phyloP scores from a whole-genome alignment of 2,797 vertebrate species.

The Lemur catta region DNA sequence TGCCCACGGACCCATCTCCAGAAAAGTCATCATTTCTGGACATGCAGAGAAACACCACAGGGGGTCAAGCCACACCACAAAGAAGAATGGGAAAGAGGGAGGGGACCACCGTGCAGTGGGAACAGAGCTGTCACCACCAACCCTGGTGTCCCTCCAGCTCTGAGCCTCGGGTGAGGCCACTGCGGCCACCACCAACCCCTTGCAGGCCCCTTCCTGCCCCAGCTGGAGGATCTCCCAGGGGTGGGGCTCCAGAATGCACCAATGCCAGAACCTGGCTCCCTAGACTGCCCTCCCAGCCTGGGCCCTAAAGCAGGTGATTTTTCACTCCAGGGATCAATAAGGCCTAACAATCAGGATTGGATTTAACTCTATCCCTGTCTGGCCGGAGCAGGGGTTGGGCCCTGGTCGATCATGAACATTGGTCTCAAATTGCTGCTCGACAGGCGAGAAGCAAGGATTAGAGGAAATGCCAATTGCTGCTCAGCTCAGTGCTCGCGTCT shows the following conservation, averaged over 20 bases:
- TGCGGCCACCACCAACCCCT: neutral
- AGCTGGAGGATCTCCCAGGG: conserved; percentile 69
- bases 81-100: conserved; percentile 69
- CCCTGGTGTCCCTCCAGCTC: conserved; percentile 73
- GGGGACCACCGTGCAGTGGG: conserved; percentile 76
- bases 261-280: neutral
- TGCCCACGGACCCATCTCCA: conserved; percentile 35
- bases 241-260: conserved; percentile 37
- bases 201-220: neutral
- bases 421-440: conserved; percentile 82
- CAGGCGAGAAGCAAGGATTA: conserved; percentile 83
- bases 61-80: conserved; percentile 74
- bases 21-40: conserved; percentile 50
- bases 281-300: conserved; percentile 65
- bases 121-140: conserved; percentile 81
- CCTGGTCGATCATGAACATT: conserved; percentile 78
- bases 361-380: conserved; percentile 78
- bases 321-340: conserved; percentile 82
- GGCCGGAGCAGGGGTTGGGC: conserved; percentile 72
- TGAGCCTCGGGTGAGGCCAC: neutral
- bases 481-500: conserved; percentile 79
- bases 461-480: conserved; percentile 83
- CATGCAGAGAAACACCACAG: conserved; percentile 78
- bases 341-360: conserved; percentile 82
- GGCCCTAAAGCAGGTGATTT: conserved; percentile 80